These are phyloP conservation scores for Rhinoptilus africanus DNA, from an alignment of 2,113 vertebrate genomes.

Conservation along the genomic window DNA sequence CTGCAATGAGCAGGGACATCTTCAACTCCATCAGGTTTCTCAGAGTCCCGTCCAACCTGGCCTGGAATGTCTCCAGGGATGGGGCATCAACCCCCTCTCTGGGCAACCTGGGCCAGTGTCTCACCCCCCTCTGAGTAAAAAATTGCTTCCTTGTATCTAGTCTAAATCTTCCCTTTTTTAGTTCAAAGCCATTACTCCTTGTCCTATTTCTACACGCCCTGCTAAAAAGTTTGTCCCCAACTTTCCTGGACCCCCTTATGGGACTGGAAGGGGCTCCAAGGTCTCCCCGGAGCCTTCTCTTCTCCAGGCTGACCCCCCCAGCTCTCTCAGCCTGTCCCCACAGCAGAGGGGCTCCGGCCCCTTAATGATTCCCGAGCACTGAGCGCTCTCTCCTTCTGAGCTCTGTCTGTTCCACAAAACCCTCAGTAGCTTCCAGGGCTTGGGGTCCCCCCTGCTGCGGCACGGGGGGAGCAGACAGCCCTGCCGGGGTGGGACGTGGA, in stretches of 20 bases:
- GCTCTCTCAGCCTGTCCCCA: not conserved
- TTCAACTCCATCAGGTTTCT: not conserved
- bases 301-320: too few species aligned
- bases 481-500: accelerated
- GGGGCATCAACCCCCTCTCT: not conserved
- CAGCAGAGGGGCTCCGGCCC: not conserved
- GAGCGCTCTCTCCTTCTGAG: not conserved
- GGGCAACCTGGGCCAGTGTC: not conserved
- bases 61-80: not conserved
- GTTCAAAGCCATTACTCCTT: not conserved
- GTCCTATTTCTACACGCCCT: not conserved
- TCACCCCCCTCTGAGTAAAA: not conserved
- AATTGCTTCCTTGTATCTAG: not conserved
- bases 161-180: not conserved
- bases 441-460: accelerated
- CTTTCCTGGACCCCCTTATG: too few species aligned
- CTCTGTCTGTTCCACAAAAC: not conserved
- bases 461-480: accelerated
- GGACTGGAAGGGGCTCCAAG: too few species aligned
- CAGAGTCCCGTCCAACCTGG: not conserved
- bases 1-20: not conserved
- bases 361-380: not conserved
- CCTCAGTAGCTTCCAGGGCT: too few species aligned
- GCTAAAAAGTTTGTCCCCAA: too few species aligned
- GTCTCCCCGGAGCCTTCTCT: too few species aligned